Base-by-base conservation (phyloP, 2,888 invertebrate genomes). In the Drosophila basisetae region DNA sequence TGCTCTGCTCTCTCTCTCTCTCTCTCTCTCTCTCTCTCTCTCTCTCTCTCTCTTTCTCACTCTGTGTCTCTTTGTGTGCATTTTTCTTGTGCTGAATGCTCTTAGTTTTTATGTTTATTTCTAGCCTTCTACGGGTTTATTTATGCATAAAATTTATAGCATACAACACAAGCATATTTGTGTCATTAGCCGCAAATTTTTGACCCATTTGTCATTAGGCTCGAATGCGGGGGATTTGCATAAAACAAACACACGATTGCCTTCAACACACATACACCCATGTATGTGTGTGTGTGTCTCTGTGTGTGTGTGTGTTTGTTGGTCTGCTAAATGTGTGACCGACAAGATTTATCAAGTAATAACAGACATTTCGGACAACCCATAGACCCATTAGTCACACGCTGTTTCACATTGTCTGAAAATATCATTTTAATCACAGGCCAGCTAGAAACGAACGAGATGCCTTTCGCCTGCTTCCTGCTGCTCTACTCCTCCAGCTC, bases 291-390 rank as follows among this genome's bases (percentile, higher is more conserved):
- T 35, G 22, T 28, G 55, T 37, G 31, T 41, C 53, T 52, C 22
- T 37, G 30, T 33, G 60, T 54, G 41, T 49, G 56, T 41, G 22
- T 54, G 28, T 49, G 47, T 59, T 30, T 69, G 64, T 53, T 74
- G 55, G 64, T 33, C 76, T 76, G 65, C 85, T 80, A 76, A 77
- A 85, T 88, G 84, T 85, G 84, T 85, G 84, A 90, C 89, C 90
- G 82, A 90, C 91, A 86, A 86, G 91, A 86, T 90, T 86, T 86
- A 86, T 86, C 86, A 86, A 86, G 86, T 89, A 90, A 86, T 90
- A 86, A 90, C 86, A 86, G 91, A 86, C 86, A 89, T 90, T 86
- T 86, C 89, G 91, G 91, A 89, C 86, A 86, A 90, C 86, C 91
- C 86, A 89, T 84, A 86, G 91, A 89, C 86, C 89, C 89, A 86